Evolutionary conservation across 2,113 vertebrate species (phyloP), one percentile per base, ranked within the genome.

Genomic region (Neomonachus schauinslandi): DNA sequence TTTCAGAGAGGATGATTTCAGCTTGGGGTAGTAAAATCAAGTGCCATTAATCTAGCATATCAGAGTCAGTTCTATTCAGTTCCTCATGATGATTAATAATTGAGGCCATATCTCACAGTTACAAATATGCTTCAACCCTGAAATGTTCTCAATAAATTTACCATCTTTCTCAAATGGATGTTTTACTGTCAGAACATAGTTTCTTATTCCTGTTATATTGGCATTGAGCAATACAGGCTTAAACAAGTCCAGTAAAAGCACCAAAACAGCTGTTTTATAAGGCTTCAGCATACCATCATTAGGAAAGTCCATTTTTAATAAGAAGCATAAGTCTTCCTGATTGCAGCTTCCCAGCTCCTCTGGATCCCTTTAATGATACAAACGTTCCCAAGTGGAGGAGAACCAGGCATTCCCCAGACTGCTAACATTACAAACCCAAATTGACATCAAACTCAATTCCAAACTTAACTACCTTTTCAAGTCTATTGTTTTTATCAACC

Each of bases 111-210:
- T 91, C 94, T 97, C 92, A 96, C 77, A 90, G 69, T 94, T 96
- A 96, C 59, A 95, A 97, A 95, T 87, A 96, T 79, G 59, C 63
- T 94, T 92, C 89, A 97, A 26, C 42, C 88, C 89, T 96, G 82
- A 95, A 94, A 91, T 81, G 67, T 83, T 95, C 79, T 49, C 85
- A 95, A 57, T 91, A 97, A 96, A 97, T 95, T 96, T 92, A 53
- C 79, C 83, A 71, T 97, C 89, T 92, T 92, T 97, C 84, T 93
- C 61, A 94, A 90, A 89, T 65, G 49, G 55, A 80, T 95, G 31
- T 91, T 98, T 97, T 92, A 95, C 59, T 82, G 28, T 79, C 53
- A 93, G 91, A 86, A 95, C 22, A 69, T 57, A 57, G 74, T 80
- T 95, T 95, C 87, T 95, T 67, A 83, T 87, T 92, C 61, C 82